Base-by-base conservation (phyloP, 2,797 vertebrate species). In the Sternotherus odoratus region DNA sequence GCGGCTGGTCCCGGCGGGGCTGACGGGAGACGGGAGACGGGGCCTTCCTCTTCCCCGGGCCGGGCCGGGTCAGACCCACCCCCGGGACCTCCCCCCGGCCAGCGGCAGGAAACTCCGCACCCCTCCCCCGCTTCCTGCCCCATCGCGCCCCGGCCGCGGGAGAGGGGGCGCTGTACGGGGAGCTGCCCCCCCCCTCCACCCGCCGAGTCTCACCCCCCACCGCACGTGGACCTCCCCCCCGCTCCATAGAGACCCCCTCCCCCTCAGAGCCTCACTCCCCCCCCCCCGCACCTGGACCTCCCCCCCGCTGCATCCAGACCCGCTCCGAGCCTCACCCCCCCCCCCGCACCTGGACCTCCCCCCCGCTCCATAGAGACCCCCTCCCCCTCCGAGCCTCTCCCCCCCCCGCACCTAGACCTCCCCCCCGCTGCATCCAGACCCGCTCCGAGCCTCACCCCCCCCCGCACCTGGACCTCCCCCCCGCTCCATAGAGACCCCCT, bases 161-260 rank as follows among this genome's bases (percentile, higher is more conserved):
- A 12, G 24, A 23, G 77, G 30, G 49, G 60, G 48, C 78, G 28
- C 77, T 2, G 63, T 5, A 5, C 15, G 39, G 26, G 33, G 33
- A 66, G 43, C 43, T 28, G 1, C 75, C 23, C 74, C 69, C 30
- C 28, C 46, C 36, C 49, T 33, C 88, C 9, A 81, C 85, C 86
- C 95, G 92, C 94, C 92, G 91, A 89, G 87, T 8, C 30, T 11
- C 63, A 36, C 33, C 63, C 63, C 16, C 17, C n/a, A n/a, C 63
- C 5, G 15, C 4, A 69, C 17, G 16, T 8, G 17, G 33, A 17
- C 17, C n/a, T 17, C n/a, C 63, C 30, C n/a, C n/a, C n/a, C n/a
- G n/a, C n/a, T n/a, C n/a, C n/a, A n/a, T n/a, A n/a, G n/a, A n/a
- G n/a, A n/a, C n/a, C n/a, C n/a, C n/a, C n/a, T n/a, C n/a, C n/a